Evolutionary conservation across 2,797 vertebrate species (phyloP).

Genomic region (Cephalopachus bancanus): DNA sequence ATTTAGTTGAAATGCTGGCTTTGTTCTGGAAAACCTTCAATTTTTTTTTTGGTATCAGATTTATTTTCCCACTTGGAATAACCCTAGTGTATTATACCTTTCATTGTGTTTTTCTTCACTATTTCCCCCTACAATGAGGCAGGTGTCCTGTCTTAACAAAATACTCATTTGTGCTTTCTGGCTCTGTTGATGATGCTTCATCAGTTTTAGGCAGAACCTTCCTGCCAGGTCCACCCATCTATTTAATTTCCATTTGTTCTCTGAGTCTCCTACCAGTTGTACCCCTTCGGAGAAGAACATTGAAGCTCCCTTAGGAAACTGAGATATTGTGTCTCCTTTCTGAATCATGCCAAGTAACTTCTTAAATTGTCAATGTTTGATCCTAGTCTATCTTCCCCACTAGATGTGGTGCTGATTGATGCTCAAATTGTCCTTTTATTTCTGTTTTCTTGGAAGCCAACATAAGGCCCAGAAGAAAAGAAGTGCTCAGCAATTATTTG

Average conservation of each 20-base stretch:
- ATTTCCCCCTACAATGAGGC: not conserved
- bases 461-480: not conserved
- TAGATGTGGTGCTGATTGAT: accelerated
- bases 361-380: not conserved
- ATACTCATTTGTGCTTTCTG: not conserved
- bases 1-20: not conserved
- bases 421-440: not conserved
- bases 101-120: not conserved
- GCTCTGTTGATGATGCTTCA: not conserved
- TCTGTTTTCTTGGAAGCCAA: not conserved
- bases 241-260: not conserved
- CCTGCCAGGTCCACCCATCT: too few relatives aligned
- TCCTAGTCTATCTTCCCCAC: not conserved
- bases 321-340: not conserved
- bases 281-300: not conserved
- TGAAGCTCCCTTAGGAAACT: not conserved
- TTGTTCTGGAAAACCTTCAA: not conserved
- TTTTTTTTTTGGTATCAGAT: not conserved
- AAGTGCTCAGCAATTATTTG: not conserved
- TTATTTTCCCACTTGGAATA: not conserved
- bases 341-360: not conserved
- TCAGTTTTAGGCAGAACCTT: not conserved
- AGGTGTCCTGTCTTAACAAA: not conserved
- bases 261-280: not conserved
- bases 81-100: not conserved